These are phyloP conservation scores for Platichthys stellatus DNA, from an alignment of 2,113 vertebrate species.

Conservation along the genomic window DNA sequence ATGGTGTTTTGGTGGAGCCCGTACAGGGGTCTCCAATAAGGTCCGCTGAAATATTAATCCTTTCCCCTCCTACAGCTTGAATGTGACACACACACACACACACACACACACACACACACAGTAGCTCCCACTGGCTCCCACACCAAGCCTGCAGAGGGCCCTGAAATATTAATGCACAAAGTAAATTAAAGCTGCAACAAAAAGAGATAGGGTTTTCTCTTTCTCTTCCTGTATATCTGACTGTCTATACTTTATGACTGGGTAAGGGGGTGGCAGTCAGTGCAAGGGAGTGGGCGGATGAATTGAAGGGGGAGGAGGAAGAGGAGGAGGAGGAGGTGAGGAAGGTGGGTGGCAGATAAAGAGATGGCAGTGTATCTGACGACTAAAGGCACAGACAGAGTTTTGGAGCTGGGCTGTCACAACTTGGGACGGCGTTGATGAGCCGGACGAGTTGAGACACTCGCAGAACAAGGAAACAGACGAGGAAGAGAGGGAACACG, in stretches of 20 bases:
- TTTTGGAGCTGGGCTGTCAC: background rate
- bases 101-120: background rate
- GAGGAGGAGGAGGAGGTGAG: background rate
- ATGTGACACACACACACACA: conserved; percentile 62
- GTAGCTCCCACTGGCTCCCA: conserved; percentile 66
- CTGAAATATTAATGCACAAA: conserved; percentile 83
- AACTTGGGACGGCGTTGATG: conserved; percentile 12
- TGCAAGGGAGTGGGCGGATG: conserved; percentile 46
- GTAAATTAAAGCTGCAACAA: conserved; percentile 83
- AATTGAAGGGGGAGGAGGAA: conserved; percentile 29
- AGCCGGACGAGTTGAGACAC: conserved; percentile 17
- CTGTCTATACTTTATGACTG: conserved; percentile 73
- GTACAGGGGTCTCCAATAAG: conserved; percentile 82
- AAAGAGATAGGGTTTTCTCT: conserved; percentile 73
- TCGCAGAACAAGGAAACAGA: background rate
- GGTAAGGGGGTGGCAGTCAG: conserved; percentile 52
- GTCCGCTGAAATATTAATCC: conserved; percentile 83
- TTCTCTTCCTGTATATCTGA: conserved; percentile 77
- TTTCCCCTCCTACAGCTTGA: conserved; percentile 70
- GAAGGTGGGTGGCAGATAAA: conserved; percentile 45
- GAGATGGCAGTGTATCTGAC: conserved; percentile 54
- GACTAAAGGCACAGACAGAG: conserved; percentile 19
- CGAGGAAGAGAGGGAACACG: background rate
- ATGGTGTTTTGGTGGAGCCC: conserved; percentile 65
- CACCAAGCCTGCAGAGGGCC: conserved; percentile 76